These are phyloP conservation scores for Drosophila kohkoa DNA, from an alignment of 1,140 invertebrate species.

Conservation along the genomic window DNA sequence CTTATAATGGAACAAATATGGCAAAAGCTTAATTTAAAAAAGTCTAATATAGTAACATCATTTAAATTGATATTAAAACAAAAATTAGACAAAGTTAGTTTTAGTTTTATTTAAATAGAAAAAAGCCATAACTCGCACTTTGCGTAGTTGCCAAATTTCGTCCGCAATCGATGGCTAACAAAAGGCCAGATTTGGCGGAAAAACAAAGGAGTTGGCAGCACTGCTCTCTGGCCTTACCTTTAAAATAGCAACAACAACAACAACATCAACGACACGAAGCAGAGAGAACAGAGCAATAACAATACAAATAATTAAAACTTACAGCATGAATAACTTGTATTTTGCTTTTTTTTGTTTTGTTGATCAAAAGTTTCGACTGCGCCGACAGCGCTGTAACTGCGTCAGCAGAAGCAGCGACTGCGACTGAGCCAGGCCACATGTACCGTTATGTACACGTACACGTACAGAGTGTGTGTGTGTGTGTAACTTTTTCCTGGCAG, in stretches of 20 bases:
- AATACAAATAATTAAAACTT: conserved; percentile 70
- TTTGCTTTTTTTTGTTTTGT: conserved; percentile 20
- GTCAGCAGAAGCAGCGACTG: not conserved
- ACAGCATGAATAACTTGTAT: conserved; percentile 46
- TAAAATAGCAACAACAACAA: conserved; percentile 39
- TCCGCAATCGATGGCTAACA: too few relatives aligned
- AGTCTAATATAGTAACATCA: too few relatives aligned
- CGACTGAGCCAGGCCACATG: conserved; percentile 39
- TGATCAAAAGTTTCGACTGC: conserved; percentile 14
- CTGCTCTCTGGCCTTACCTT: not conserved
- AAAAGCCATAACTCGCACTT: too few relatives aligned
- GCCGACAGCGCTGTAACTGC: conserved; percentile 8
- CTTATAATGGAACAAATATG: too few relatives aligned
- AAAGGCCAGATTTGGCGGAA: too few relatives aligned
- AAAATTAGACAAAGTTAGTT: too few relatives aligned
- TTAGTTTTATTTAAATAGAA: too few relatives aligned
- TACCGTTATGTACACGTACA: conserved; percentile 57
- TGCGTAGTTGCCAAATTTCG: too few relatives aligned
- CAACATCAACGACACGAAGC: not conserved
- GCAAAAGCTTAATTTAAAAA: too few relatives aligned
- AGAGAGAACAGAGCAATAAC: conserved; percentile 25
- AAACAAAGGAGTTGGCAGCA: too few relatives aligned
- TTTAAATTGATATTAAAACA: too few relatives aligned
- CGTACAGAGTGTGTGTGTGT: conserved; percentile 15
- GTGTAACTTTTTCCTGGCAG: conserved; percentile 30